phyloP scores from a whole-genome alignment of 1,140 invertebrate genomes.

The Tetranychus urticae region DNA sequence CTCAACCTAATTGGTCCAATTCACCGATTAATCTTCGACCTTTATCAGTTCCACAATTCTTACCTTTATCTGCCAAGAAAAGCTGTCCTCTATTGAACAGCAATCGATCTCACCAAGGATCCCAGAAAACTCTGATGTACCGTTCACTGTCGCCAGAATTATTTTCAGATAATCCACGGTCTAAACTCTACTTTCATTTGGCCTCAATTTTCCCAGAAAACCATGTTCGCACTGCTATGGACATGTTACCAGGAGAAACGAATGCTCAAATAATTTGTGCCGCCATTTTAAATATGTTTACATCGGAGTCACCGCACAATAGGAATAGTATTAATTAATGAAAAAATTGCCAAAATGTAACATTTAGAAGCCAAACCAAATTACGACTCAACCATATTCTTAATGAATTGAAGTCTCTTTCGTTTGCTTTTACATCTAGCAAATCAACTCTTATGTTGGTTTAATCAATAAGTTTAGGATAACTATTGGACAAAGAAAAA shows the following conservation, averaged over 20 bases:
- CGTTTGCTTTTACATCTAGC: no score
- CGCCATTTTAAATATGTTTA: conserved; percentile 40
- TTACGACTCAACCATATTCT: no score
- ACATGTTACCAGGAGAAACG: conserved; percentile 56
- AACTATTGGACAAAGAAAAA: no score
- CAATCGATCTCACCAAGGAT: conserved; percentile 6
- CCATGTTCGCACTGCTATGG: conserved; percentile 58
- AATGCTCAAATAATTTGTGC: conserved; percentile 69
- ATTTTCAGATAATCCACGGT: conserved; percentile 10
- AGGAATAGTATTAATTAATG: no score
- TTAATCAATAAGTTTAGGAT: no score
- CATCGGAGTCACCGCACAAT: no score
- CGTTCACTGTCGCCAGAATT: conserved; percentile 14
- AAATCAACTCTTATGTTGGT: no score
- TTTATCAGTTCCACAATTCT: background rate
- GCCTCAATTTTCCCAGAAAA: conserved; percentile 64
- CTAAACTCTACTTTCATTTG: conserved; percentile 42
- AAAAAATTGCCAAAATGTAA: no score
- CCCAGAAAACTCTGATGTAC: conserved; percentile 8
- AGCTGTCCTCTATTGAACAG: conserved; percentile 16
- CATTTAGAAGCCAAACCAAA: no score
- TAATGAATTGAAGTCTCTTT: no score
- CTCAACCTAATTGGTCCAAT: background rate
- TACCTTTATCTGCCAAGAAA: background rate
- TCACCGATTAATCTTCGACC: background rate